Conservation (phyloP, 2,888 invertebrate species). For the Anarsia innoxiella region DNA sequence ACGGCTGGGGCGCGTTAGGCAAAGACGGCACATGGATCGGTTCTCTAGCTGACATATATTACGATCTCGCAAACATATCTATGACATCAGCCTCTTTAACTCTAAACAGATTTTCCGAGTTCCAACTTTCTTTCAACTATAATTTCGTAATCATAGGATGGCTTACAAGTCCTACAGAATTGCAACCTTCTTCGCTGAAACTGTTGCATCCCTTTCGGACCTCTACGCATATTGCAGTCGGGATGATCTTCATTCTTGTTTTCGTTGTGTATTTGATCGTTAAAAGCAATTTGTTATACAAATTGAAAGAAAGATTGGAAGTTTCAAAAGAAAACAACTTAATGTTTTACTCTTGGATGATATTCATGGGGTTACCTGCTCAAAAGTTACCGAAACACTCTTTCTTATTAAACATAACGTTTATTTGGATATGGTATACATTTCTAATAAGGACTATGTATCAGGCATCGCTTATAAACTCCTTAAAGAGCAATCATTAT, state of each 20-base stretch:
- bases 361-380: constrained; percentile 50
- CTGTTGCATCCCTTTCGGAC: constrained; percentile 44
- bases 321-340: constrained; percentile 21
- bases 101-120: constrained; percentile 34
- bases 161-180: constrained; percentile 42
- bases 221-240: constrained; percentile 33
- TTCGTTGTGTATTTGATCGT: constrained; percentile 31
- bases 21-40: constrained; percentile 49
- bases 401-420: constrained; percentile 30
- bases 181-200: constrained; percentile 43
- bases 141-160: constrained; percentile 33
- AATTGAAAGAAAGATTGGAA: constrained; percentile 20
- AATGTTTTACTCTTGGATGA: constrained; percentile 44
- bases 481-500: constrained; percentile 44
- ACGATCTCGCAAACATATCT: constrained; percentile 52
- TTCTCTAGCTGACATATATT: constrained; percentile 47
- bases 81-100: constrained; percentile 55
- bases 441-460: constrained; percentile 54
- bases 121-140: constrained; percentile 47
- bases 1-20: constrained; percentile 42
- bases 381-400: constrained; percentile 38
- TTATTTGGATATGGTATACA: constrained; percentile 54
- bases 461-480: constrained; percentile 50
- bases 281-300: constrained; percentile 27
- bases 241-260: constrained; percentile 35